phyloP scores from a whole-genome alignment of 2,113 vertebrate genomes.

The Crotalus tigris region DNA sequence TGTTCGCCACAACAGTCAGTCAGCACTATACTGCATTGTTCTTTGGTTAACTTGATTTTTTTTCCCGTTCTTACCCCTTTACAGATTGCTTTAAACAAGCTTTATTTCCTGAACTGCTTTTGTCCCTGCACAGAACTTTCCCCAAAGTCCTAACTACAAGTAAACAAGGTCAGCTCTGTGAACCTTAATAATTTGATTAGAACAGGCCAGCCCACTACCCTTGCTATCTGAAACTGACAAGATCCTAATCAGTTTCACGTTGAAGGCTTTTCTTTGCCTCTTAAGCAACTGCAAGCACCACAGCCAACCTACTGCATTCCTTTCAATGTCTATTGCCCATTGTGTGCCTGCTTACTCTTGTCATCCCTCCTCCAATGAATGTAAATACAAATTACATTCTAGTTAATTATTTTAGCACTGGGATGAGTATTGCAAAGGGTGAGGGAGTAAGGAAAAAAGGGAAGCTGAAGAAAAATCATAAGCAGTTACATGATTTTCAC shows the following conservation, averaged over 20 bases:
- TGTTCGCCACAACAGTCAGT: not conserved
- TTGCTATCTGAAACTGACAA: not conserved
- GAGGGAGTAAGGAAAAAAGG: not conserved
- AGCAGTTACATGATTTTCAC: not conserved
- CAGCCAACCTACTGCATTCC: not conserved
- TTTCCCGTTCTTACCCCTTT: not conserved
- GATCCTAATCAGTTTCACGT: not conserved
- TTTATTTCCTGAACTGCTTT: not conserved
- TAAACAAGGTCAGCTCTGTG: not conserved
- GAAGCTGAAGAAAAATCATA: not conserved
- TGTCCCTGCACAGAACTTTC: not conserved
- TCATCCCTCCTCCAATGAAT: not conserved
- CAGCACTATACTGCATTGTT: not conserved
- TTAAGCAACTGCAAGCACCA: not conserved
- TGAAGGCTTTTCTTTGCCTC: not conserved
- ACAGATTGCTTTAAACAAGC: not conserved
- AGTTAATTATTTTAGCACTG: not conserved
- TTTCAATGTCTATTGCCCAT: not conserved
- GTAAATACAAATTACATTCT: not conserved
- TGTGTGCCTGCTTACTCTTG: not conserved
- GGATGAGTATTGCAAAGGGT: not conserved
- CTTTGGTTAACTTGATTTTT: not conserved
- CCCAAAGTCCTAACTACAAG: not conserved
- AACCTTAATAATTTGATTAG: not conserved
- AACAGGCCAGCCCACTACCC: not conserved